Evolutionary conservation across 2,113 vertebrate species (phyloP).

Genomic region (Holacanthus passer): DNA sequence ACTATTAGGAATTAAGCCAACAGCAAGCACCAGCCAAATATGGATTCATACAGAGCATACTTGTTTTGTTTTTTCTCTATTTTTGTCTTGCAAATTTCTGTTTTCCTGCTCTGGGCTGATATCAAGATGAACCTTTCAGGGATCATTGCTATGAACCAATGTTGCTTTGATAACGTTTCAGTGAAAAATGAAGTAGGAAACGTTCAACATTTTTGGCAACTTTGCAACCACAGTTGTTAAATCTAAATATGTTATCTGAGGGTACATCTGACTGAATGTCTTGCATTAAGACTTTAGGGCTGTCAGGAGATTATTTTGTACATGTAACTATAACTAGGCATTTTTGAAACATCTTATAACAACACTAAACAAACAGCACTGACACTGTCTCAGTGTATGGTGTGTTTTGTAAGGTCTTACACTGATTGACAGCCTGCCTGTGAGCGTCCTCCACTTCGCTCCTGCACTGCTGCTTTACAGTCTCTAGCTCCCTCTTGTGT

Average conservation of each 20-base stretch:
- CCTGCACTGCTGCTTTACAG: constrained; percentile 48
- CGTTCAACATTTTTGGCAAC: not conserved
- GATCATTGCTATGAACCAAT: too few relatives aligned
- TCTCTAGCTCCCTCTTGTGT: constrained; percentile 80
- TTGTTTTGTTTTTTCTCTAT: not conserved
- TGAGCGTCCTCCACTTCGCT: constrained; percentile 53
- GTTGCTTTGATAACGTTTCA: not conserved
- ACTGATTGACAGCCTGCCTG: constrained; percentile 41
- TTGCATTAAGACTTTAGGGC: not conserved
- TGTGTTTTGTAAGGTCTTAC: constrained; percentile 58
- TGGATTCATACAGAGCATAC: not conserved
- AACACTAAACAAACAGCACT: too few relatives aligned
- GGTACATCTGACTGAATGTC: too few relatives aligned
- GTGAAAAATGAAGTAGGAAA: not conserved
- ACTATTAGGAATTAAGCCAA: constrained; percentile 76
- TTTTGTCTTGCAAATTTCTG: not conserved
- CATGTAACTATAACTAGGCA: too few relatives aligned
- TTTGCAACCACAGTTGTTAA: not conserved
- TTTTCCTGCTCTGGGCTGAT: not conserved
- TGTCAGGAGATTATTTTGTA: not conserved
- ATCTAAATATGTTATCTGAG: too few relatives aligned
- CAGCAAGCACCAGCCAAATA: not conserved
- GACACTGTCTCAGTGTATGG: not conserved
- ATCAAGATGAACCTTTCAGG: not conserved
- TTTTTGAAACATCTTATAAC: not conserved